Base-by-base conservation (phyloP, 2,888 invertebrate genomes). In the Euplexia lucipara region DNA sequence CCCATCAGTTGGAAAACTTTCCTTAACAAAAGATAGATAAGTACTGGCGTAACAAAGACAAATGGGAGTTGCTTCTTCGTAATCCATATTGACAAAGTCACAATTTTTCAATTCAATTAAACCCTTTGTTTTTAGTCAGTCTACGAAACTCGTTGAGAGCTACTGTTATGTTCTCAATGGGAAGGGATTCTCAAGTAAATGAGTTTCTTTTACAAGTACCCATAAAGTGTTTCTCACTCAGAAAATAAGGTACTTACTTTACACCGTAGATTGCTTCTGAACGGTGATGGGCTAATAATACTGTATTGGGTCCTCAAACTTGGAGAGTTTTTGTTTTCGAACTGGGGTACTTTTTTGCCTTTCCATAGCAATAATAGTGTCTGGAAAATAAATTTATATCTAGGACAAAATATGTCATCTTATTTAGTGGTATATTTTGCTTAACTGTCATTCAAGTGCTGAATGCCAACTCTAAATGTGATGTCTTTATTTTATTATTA, bases 171-270 rank as follows among this genome's bases (percentile, higher is more conserved):
- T 58, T 47, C 34, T 30, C 35, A 45, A 73, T 60, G 57, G 48
- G 45, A 72, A 44, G 48, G 41, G 52, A 60, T 66, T 57, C 51
- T 47, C 44, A 34, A 60, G 57, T 73, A 74, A 78, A 78, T 66
- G 78, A 74, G 74, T 53, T 77, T 60, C 60, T 78, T 78, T 57
- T 37, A 60, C 52, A 73, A 78, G 60, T 60, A 48, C 59, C 52
- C n/a, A 66, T 73, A 73, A 74, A 74, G 37, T 45, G 67, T 53
- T 73, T 73, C 48, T 52, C 59, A 53, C 51, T 53, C 58, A 53
- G 76, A 73, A 60, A 73, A 78, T 73, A 47, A 60, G 68, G 74
- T 73, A 52, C 16, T 73, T 66, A 42, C 73, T 73, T 37, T 44
- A 60, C 52, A 66, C 59, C 59, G 56, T 73, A 45, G 56, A 78